Base-by-base conservation (phyloP, 2,888 invertebrate species). In the Nysson spinosus region DNA sequence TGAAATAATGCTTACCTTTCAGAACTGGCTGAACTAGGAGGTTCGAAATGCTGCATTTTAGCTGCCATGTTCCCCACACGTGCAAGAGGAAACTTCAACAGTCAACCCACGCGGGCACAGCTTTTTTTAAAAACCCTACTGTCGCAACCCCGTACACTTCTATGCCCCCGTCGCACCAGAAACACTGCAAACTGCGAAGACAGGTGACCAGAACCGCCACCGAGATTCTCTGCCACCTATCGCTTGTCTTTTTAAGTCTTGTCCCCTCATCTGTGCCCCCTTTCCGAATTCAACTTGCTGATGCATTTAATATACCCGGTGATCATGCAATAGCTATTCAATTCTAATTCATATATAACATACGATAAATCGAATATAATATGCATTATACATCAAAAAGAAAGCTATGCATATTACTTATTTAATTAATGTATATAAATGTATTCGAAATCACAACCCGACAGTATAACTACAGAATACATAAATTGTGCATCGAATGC, bases 11-110 rank as follows among this genome's bases (percentile, higher is more conserved):
- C 12, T 65, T 64, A 95, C 95, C 95, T 95, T 89, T 96, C 96
- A 69, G 96, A 96, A 88, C 96, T 96, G 71, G 95, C 96, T 63
- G 96, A 96, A 87, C 96, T 96, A 79, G 95, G 95, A 75, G 95
- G 94, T 88, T 95, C 95, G 83, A 93, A 92, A 86, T 91, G 92
- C 82, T 86, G 88, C 72, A 90, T 84, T 82, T 89, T 90, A 42
- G 89, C 89, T 80, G 90, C 90, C 90, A 90, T 90, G 49, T 58
- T 78, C 12, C 24, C 1, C 12, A 24, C 24, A 32, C 34, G 17
- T 24, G 34, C 11, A 12, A 5, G 3, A 14, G 5, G 0, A 5
- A 32, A 26, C 49, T 14, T 6, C 22, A 14, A 11, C 26, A 20
- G 12, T 2, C 9, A 19, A 44, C 12, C 50, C 57, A 58, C 54